Base-by-base conservation (phyloP, 2,113 vertebrate species). In the Podarcis muralis region DNA sequence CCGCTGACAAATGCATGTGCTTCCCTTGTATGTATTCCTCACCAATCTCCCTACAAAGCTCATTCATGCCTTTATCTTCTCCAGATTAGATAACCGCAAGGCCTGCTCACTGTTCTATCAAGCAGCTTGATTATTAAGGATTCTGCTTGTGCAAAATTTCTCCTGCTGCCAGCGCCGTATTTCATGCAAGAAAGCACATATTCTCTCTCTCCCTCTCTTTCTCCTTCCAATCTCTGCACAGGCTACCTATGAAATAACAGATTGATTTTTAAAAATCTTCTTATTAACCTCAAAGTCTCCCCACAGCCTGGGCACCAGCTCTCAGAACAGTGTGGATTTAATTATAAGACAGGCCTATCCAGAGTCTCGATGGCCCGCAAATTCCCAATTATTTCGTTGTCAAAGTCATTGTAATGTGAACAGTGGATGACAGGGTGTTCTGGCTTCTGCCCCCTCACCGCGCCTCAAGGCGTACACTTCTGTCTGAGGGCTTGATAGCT, bases 341-440 rank as follows among this genome's bases (percentile, higher is more conserved):
- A 85, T 91, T 91, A 91, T 84, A 81, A 87, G 68, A 53, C 77
- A 87, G 89, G 43, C 79, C 79, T 62, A 84, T 84, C 82, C 68
- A 57, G 74, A 84, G 72, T 76, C 90, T 81, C 32, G 0, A 32
- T 59, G 69, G 86, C 35, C 77, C 57, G 27, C 83, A 77, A 84
- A 81, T 85, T 77, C 86, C 82, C 82, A 85, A 91, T 91, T 85
- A 88, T 91, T 91, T 91, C 59, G 37, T 69, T 88, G 87, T 91
- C 81, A 69, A 69, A 83, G 74, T 57, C 82, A 27, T 78, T 69
- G 87, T 87, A 85, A 35, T 75, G 68, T 85, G 86, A 87, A 16
- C 7, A 40, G 59, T 2, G 69, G 76, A 87, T 87, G 89, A 83
- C 27, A n/a, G 68, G 82, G 75, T 27, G 57, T 68, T 80, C 68